Evolutionary conservation across 1,140 invertebrate species (phyloP).

Genomic region (Rhyzopertha dominica): DNA sequence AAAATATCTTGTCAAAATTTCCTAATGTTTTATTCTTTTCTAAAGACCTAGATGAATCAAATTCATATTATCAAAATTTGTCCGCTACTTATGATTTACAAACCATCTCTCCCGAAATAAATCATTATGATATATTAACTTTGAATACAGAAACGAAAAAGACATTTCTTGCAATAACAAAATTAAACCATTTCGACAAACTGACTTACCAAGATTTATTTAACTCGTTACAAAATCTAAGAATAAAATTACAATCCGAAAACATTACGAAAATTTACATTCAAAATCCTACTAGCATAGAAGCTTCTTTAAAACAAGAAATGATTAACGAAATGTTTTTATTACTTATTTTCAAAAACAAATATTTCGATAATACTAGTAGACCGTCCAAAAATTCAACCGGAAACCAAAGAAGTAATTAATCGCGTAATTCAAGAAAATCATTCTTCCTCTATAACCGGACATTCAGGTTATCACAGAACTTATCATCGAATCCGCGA

Average conservation of each 20-base stretch:
- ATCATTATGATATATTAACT: background rate
- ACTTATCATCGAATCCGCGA: constrained; percentile 11
- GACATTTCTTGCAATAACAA: background rate
- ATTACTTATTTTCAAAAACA: too few relatives aligned
- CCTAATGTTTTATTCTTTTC: constrained; percentile 4
- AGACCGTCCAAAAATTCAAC: too few relatives aligned
- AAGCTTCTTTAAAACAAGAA: constrained; percentile 9
- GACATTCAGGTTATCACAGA: constrained; percentile 4
- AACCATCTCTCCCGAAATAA: background rate
- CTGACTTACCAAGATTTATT: background rate
- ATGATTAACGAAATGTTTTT: constrained; percentile 9
- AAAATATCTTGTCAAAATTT: constrained; percentile 1
- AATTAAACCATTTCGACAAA: background rate
- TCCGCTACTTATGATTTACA: background rate
- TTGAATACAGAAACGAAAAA: background rate
- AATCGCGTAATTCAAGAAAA: constrained; percentile 10
- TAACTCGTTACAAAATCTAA: background rate
- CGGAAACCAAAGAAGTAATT: constrained; percentile 7
- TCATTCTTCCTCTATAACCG: constrained; percentile 1
- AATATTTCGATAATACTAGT: too few relatives aligned
- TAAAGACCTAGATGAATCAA: constrained; percentile 3
- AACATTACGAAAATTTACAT: constrained; percentile 9
- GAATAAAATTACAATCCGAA: background rate
- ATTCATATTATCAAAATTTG: background rate
- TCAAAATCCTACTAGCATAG: constrained; percentile 4